A percentile compares a stretch with the other conserved stretches of the same genome.
Evolutionary conservation across 2,113 vertebrate species (phyloP).

Genomic region (Notechis scutatus): DNA sequence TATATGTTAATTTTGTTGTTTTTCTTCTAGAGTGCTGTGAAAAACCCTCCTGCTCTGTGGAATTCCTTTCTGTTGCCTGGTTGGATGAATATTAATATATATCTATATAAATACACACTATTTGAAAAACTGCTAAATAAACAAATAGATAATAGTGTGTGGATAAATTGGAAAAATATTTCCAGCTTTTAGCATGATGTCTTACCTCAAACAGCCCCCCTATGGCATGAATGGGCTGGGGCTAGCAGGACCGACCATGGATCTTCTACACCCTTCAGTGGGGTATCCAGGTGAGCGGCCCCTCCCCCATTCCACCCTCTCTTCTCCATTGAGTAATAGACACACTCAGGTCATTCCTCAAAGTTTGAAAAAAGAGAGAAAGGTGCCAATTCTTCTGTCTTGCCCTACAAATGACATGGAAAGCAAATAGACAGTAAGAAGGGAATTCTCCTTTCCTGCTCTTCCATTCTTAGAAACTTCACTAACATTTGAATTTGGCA

Average conservation of each 20-base stretch:
- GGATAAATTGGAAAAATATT: slow-evolving; percentile 64
- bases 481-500: not conserved
- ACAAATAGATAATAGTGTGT: slow-evolving; percentile 36
- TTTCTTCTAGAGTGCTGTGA: slow-evolving; percentile 49
- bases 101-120: not conserved
- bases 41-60: slow-evolving; percentile 58
- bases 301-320: not conserved
- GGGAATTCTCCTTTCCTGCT: not conserved
- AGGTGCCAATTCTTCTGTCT: not conserved
- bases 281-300: slow-evolving; percentile 87
- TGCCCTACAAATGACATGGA: not conserved
- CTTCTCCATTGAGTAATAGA: not conserved
- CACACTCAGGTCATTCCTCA: not conserved
- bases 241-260: slow-evolving; percentile 93
- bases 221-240: slow-evolving; percentile 97
- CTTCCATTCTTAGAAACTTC: not conserved
- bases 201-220: slow-evolving; percentile 99
- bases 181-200: slow-evolving; percentile 99
- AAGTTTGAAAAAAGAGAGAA: not conserved
- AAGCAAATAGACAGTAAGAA: not conserved
- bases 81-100: not conserved
- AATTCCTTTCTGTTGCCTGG: slow-evolving; percentile 53
- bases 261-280: slow-evolving; percentile 94
- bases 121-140: not conserved
- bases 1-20: not conserved